Conservation (phyloP, 2,797 vertebrate species). For the Phrynocephalus guinanensis region DNA sequence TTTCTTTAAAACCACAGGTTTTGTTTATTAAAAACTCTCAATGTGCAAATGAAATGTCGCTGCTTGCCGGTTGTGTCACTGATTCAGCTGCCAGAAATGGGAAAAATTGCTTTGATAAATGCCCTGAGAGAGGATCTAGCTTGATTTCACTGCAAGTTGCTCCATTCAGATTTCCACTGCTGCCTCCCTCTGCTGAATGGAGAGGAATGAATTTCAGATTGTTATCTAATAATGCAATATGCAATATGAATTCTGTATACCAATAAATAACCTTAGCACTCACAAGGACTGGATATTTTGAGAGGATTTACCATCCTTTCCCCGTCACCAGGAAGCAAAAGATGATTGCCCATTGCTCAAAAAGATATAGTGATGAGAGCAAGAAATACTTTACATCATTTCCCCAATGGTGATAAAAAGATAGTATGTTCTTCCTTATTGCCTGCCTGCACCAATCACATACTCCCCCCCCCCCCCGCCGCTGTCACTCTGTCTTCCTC, state of each 20-base stretch:
- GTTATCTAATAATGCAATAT: constrained; percentile 4
- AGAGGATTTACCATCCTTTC: neutral
- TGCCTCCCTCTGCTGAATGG: neutral
- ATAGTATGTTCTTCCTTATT: neutral
- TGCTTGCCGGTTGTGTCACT: constrained; percentile 49
- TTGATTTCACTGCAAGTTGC: accelerated
- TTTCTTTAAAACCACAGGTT: constrained; percentile 63
- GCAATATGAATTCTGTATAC: neutral
- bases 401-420: neutral
- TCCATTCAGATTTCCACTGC: accelerated
- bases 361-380: neutral
- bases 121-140: accelerated
- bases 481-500: neutral
- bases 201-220: neutral
- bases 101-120: constrained; percentile 42
- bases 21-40: constrained; percentile 66
- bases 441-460: neutral
- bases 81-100: constrained; percentile 47
- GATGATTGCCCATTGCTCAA: neutral
- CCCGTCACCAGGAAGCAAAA: neutral
- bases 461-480: no score
- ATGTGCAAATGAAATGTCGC: constrained; percentile 44
- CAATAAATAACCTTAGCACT: neutral
- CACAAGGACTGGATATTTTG: neutral
- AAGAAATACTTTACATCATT: neutral